A percentile compares a stretch with the other conserved stretches of the same genome.
These are phyloP conservation scores for Akabosia matsudoensis DNA, from an alignment of 1,140 invertebrate species.

Conservation along the genomic window DNA sequence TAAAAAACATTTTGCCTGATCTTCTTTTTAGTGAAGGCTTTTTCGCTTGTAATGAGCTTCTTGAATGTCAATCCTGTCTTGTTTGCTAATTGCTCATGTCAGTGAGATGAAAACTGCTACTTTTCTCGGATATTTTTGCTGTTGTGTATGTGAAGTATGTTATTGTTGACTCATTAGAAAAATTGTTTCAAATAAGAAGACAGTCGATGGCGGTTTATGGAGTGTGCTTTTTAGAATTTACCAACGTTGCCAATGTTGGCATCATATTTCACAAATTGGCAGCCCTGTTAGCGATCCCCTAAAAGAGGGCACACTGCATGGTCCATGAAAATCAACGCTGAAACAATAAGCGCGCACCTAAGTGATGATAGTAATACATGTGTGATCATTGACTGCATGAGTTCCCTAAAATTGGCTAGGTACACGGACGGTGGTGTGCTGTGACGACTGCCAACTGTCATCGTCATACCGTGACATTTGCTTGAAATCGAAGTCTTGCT, in stretches of 20 bases:
- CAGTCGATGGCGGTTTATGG: no score
- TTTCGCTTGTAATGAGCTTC: background rate
- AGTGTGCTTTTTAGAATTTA: no score
- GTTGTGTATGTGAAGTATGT: background rate
- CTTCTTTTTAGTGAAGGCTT: background rate
- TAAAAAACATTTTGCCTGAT: background rate
- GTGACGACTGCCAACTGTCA: slow-evolving; percentile 10
- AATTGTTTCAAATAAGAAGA: background rate
- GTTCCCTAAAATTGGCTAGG: background rate
- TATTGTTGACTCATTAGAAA: background rate
- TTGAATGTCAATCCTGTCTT: background rate
- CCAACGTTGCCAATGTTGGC: background rate
- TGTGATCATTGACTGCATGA: background rate
- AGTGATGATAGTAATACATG: background rate
- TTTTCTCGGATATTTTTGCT: background rate
- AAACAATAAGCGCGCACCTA: background rate
- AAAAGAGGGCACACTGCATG: background rate
- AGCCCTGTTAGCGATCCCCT: background rate
- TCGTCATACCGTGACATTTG: background rate
- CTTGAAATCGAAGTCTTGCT: no score
- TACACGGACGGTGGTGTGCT: background rate
- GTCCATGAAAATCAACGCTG: background rate
- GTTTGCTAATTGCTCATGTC: slow-evolving; percentile 18
- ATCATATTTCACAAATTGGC: slow-evolving; percentile 5
- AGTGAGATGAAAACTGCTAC: background rate